phyloP scores from a whole-genome alignment of 2,113 vertebrate genomes.

The Calonectris borealis region DNA sequence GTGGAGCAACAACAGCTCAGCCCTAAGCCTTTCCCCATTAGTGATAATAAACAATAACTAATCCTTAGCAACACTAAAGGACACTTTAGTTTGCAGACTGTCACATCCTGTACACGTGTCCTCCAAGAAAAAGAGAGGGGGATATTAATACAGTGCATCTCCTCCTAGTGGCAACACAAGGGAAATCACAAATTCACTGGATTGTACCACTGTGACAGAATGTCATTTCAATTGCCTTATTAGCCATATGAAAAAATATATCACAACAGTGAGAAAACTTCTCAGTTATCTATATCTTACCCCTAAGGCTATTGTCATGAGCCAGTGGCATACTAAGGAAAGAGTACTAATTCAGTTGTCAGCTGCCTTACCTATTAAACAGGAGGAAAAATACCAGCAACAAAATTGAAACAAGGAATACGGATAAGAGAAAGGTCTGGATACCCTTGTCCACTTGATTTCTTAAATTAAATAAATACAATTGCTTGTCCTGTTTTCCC shows the following conservation, averaged over 20 bases:
- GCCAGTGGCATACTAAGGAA: constrained; percentile 89
- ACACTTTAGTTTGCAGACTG: neutral
- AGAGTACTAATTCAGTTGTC: constrained; percentile 96
- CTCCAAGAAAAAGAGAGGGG: neutral
- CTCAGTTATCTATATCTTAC: constrained; percentile 93
- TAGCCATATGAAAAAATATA: constrained; percentile 92
- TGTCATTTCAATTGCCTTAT: constrained; percentile 97
- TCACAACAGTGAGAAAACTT: constrained; percentile 86
- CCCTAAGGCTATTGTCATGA: constrained; percentile 99
- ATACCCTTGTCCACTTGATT: constrained; percentile 70
- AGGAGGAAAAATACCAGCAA: constrained; percentile 70
- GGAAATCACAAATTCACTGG: constrained; percentile 57
- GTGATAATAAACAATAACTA: constrained; percentile 37
- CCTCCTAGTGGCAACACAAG: constrained; percentile 75
- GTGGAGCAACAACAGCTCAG: neutral
- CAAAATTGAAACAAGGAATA: constrained; percentile 72
- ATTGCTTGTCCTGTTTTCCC: constrained; percentile 44
- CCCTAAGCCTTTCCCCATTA: constrained; percentile 41
- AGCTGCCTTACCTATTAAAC: constrained; percentile 91
- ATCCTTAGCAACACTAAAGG: constrained; percentile 39
- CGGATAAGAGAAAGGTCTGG: constrained; percentile 61
- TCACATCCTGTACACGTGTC: neutral
- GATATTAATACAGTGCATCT: constrained; percentile 47
- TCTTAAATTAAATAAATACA: constrained; percentile 62
- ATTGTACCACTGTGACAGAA: constrained; percentile 82